These are phyloP conservation scores for Ramazzottius varieornatus DNA, from an alignment of 2,888 invertebrate genomes.

Conservation along the genomic window DNA sequence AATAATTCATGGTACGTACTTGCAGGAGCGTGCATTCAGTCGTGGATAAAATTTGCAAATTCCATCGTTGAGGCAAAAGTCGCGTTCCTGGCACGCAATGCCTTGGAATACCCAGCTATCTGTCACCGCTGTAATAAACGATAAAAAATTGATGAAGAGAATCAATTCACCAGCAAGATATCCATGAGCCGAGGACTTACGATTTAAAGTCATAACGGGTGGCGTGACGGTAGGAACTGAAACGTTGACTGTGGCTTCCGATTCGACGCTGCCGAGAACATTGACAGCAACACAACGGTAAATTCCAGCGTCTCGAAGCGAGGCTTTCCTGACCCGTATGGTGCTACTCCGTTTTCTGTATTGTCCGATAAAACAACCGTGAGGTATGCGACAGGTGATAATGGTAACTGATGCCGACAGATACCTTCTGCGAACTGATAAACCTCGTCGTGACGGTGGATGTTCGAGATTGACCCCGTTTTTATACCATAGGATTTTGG, in stretches of 20 bases:
- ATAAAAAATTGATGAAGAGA: background rate
- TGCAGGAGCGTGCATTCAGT: background rate
- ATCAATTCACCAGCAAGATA: background rate
- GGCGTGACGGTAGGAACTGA: no score
- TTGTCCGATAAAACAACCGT: background rate
- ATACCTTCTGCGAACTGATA: no score
- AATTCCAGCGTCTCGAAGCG: background rate
- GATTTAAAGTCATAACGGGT: no score
- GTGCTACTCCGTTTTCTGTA: background rate
- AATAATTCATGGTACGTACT: background rate
- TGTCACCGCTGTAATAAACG: background rate
- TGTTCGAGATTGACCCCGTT: background rate
- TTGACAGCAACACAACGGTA: constrained; percentile 2
- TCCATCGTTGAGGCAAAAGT: background rate
- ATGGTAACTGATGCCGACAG: no score
- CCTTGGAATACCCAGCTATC: background rate
- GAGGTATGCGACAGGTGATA: no score
- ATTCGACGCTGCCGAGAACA: background rate
- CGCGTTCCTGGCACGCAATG: background rate
- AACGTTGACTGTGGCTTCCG: background rate
- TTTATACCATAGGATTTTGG: background rate
- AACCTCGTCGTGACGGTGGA: background rate
- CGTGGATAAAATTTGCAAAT: background rate
- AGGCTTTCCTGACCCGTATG: background rate
- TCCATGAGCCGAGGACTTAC: background rate